Base-by-base conservation (phyloP, 2,888 invertebrate species). In the Tetropium fuscum region DNA sequence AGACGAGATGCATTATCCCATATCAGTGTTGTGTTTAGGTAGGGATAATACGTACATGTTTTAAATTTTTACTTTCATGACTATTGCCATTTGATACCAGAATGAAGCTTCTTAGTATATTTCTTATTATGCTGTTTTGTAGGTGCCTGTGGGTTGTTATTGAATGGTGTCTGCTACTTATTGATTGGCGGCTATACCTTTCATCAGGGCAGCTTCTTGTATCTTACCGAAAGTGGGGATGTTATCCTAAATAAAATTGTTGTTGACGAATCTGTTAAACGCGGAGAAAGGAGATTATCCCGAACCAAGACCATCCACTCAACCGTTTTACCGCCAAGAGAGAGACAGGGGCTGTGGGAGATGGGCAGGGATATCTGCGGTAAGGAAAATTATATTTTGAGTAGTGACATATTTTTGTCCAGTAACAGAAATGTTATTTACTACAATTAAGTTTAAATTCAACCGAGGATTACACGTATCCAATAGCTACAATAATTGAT, bases 141-240 rank as follows among this genome's bases (percentile, higher is more conserved):
- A 73, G 74, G 93, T 1, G 83, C 84, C 7, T 78, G 85, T 3
- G 93, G 94, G 0, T 83, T 95, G 7, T 76, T 92, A 1, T 78
- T 95, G 5, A 92, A 95, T 75, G 88, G 88, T 0, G 81, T 94
- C 40, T 92, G 92, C 66, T 94, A 92, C 77, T 82, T 92, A 70
- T 81, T 94, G 0, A 91, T 95, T 48, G 94, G 94, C 59, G 95
- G 90, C 86, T 91, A 88, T 73, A 90, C 90, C 0, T 86, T 88
- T 74, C 90, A 90, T 71, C 91, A 91, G 76, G 89, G 88, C 1
- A 87, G 88, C 64, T 90, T 89, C 69, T 77, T 91, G 20, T 88
- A 88, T 64, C 84, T 90, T 36, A 88, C 87, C 1, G 84, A 86
- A 43, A 84, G 81, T 51, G 88, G 89, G 1, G 85, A 87, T 64